Percentiles rank a stretch among this genome's conserved stretches.
Conservation (phyloP, 2,113 vertebrate genomes). For the Anarhynchus alexandrinus region DNA sequence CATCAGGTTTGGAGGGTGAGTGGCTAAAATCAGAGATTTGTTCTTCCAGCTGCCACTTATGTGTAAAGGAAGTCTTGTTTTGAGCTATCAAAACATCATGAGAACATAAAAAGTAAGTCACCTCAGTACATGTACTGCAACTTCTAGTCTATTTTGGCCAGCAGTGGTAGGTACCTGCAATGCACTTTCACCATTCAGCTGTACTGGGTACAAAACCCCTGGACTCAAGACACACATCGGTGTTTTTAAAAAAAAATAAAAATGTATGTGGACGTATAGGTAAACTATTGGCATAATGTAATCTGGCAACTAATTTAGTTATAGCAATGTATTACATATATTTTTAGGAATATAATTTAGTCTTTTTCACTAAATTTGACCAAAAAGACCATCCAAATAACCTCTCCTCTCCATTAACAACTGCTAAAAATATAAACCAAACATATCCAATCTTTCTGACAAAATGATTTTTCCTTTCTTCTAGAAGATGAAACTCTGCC, state of each 20-base stretch:
- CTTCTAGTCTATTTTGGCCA: neutral
- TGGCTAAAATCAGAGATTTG: neutral
- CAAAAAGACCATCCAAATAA: neutral
- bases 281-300: neutral
- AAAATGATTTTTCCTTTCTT: neutral
- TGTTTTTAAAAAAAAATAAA: neutral
- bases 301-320: neutral
- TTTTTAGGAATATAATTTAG: neutral
- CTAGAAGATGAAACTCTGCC: neutral
- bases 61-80: neutral
- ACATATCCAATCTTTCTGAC: neutral
- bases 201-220: accelerated
- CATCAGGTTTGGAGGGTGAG: neutral
- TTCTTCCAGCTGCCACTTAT: neutral
- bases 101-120: neutral
- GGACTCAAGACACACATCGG: accelerated
- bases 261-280: neutral
- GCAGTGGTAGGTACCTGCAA: neutral
- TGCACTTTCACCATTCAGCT: neutral
- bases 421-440: neutral
- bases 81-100: neutral
- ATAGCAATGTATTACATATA: neutral
- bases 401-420: neutral
- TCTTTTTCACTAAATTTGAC: neutral
- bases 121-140: neutral